Evolutionary conservation across 1,140 invertebrate species (phyloP).

Genomic region (Bombus polaris): DNA sequence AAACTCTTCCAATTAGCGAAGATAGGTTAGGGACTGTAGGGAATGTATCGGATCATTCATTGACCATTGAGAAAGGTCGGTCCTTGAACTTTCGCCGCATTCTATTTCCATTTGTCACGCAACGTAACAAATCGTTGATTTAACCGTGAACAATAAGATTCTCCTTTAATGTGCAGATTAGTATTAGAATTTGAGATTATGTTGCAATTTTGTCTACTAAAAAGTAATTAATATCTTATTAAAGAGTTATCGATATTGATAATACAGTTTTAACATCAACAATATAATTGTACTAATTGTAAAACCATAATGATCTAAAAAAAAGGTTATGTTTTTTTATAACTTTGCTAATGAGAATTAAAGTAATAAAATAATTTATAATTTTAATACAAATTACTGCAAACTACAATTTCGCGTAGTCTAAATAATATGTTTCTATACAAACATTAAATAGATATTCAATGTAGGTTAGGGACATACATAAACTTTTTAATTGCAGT

Average conservation of each 20-base stretch:
- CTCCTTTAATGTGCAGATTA: background rate
- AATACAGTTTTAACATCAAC: background rate
- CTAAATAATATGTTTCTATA: no score
- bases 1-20: constrained; percentile 12
- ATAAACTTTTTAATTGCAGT: background rate
- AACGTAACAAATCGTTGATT: constrained; percentile 67
- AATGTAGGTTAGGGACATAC: background rate
- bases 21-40: constrained; percentile 12
- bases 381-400: background rate
- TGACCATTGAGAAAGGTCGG: constrained; percentile 68
- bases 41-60: constrained; percentile 43
- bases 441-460: no score
- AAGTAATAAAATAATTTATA: background rate
- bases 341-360: background rate
- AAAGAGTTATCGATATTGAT: background rate
- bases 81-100: constrained; percentile 71
- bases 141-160: constrained; percentile 45
- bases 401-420: background rate
- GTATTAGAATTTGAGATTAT: background rate
- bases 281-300: background rate
- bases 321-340: background rate
- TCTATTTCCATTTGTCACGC: constrained; percentile 72
- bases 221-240: no score
- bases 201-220: background rate
- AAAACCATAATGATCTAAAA: background rate